phyloP scores from a whole-genome alignment of 2,797 vertebrate species.

The Coluber constrictor region DNA sequence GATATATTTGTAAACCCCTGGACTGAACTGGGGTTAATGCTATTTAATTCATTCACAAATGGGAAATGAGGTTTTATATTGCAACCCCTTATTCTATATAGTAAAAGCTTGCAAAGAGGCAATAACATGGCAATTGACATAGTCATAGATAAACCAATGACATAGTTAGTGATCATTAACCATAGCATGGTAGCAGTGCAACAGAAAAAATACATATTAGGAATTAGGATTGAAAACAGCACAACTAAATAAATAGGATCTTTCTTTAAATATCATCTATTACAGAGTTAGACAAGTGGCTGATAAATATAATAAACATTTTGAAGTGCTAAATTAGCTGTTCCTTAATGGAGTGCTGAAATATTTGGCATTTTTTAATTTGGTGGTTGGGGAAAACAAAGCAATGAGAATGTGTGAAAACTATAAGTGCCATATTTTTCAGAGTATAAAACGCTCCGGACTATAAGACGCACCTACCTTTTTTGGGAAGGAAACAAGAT shows the following conservation, averaged over 20 bases:
- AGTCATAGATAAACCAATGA: not conserved
- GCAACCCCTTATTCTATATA: not conserved
- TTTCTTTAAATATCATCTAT: not conserved
- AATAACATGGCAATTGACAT: not conserved
- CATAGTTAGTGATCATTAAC: not conserved
- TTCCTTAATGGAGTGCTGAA: not conserved
- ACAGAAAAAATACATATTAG: not conserved
- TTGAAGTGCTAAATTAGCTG: not conserved
- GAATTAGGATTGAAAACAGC: not conserved
- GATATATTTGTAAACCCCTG: not conserved
- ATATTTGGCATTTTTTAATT: not conserved
- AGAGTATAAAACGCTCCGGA: too few species aligned
- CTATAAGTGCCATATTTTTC: not conserved
- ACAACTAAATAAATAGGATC: not conserved
- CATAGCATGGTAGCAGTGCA: not conserved
- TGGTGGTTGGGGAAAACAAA: not conserved
- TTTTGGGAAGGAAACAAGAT: too few species aligned
- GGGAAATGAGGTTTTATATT: not conserved
- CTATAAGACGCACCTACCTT: too few species aligned
- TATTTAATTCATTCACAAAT: not conserved
- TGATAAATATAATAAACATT: not conserved
- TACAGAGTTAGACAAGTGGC: not conserved
- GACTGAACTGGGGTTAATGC: not conserved
- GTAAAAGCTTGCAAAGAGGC: not conserved
- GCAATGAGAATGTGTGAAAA: not conserved